Conservation (phyloP, 2,888 invertebrate species). For the Cactoblastis cactorum region DNA sequence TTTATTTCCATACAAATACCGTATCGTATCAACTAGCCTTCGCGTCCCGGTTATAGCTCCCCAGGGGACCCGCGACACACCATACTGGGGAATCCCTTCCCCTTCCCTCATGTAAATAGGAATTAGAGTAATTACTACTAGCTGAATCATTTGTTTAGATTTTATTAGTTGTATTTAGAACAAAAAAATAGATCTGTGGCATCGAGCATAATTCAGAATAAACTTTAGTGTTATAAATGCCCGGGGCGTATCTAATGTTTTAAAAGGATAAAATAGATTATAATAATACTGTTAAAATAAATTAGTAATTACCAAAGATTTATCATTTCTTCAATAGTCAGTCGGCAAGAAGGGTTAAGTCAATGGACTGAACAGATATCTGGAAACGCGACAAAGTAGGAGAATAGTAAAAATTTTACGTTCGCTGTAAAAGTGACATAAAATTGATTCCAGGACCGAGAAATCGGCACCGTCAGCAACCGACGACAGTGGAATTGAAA, state of each 20-base stretch:
- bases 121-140: conserved; percentile 4
- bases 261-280: too few relatives aligned
- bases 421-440: conserved; percentile 35
- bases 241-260: too few relatives aligned
- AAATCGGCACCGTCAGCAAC: conserved; percentile 28
- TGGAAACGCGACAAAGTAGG: conserved; percentile 26
- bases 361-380: conserved; percentile 23
- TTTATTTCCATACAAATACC: background rate
- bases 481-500: background rate
- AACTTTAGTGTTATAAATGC: too few relatives aligned
- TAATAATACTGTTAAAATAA: background rate
- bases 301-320: too few relatives aligned
- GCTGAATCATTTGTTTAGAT: background rate
- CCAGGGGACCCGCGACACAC: background rate
- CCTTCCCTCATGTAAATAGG: background rate
- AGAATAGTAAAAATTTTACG: conserved; percentile 44
- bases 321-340: conserved; percentile 14
- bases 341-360: conserved; percentile 18
- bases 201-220: too few relatives aligned
- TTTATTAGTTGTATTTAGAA: background rate
- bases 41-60: background rate
- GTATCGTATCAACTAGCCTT: background rate
- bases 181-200: background rate
- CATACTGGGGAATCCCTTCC: background rate
- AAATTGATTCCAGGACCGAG: conserved; percentile 29